Percentiles rank a stretch among this genome's conserved stretches.
Conservation (phyloP, 2,888 invertebrate genomes). For the Trissolcus brochymenae region DNA sequence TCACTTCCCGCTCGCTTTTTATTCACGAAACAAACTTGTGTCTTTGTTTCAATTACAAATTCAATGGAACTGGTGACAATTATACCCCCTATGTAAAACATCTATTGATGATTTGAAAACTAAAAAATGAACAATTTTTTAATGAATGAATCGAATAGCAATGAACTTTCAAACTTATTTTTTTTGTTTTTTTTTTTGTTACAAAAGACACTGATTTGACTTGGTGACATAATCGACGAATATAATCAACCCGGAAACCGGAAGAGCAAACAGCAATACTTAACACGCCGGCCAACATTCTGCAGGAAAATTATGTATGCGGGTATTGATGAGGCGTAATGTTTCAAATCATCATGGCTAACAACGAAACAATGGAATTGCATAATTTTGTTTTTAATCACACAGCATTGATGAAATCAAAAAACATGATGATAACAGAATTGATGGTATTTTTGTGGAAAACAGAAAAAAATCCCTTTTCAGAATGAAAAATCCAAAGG, state of each 20-base stretch:
- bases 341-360: conserved; percentile 19
- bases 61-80: too few relatives aligned
- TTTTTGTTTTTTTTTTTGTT: too few relatives aligned
- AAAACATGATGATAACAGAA: conserved; percentile 7
- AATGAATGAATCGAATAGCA: too few relatives aligned
- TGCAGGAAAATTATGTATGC: conserved; percentile 49
- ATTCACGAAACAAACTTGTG: too few relatives aligned
- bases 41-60: too few relatives aligned
- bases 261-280: conserved; percentile 38
- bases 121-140: too few relatives aligned
- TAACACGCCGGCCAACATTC: conserved; percentile 31
- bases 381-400: conserved; percentile 38
- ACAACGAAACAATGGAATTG: conserved; percentile 35
- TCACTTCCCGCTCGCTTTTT: conserved; percentile 12
- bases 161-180: conserved; percentile 27
- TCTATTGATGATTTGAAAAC: too few relatives aligned
- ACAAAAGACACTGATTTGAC: conserved; percentile 33
- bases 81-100: too few relatives aligned
- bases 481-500: conserved; percentile 4
- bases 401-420: conserved; percentile 6
- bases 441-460: not conserved
- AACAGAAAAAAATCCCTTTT: not conserved
- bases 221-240: conserved; percentile 38
- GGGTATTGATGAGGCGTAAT: conserved; percentile 48
- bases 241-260: conserved; percentile 56